Base-by-base conservation (phyloP, 2,113 vertebrate species). In the Martes martes region DNA sequence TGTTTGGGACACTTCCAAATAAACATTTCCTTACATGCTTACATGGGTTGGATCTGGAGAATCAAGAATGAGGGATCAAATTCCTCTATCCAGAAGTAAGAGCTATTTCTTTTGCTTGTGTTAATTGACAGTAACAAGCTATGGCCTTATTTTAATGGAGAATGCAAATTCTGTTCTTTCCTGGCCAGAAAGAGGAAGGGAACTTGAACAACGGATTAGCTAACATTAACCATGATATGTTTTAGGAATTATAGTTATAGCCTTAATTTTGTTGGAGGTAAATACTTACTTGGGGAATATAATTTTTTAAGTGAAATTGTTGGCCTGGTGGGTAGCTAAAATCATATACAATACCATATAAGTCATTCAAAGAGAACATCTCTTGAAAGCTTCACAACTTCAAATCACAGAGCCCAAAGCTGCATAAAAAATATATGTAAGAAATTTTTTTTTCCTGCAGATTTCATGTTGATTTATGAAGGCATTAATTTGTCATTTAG, bases 401-500 rank as follows among this genome's bases (percentile, higher is more conserved):
- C 33, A 95, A 97, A 98, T 96, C 1, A 94, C 11, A 52, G 1
- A 94, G 6, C 3, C 11, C 88, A 61, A 63, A 96, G 1, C 45
- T 93, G 65, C 97, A 50, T 97, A 93, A 97, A 80, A 98, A 97
- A 97, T 95, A 96, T 59, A 67, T 0, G 3, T 79, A 52, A 28
- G 89, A 88, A 57, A 93, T 39, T 71, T 93, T 93, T 42, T 96
- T 97, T 96, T 36, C 14, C 16, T 96, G 71, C 45, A 92, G 33
- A 96, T 97, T 96, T 63, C 7, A 36, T 94, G 87, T 92, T 98
- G 98, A 98, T 98, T 98, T 98, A 98, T 98, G 95, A 97, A 97
- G 94, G 39, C 78, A 97, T 98, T 98, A 98, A 98, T 98, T 98
- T 98, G 45, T 42, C 93, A 98, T 98, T 99, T 98, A 96, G 73